Conservation (phyloP, 2,888 invertebrate species). For the Plagiodera versicolora region DNA sequence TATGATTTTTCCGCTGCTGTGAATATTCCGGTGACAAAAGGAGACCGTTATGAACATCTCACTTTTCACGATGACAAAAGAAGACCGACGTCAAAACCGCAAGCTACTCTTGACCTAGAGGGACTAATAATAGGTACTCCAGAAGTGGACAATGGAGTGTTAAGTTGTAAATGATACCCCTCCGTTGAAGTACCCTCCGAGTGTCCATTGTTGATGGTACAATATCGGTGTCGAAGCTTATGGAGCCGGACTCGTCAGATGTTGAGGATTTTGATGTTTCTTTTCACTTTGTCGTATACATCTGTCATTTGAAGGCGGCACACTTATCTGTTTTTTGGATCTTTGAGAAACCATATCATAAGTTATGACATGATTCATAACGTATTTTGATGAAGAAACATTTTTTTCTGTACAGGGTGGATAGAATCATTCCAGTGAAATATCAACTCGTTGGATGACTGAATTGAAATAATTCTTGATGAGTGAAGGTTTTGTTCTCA, state of each 20-base stretch:
- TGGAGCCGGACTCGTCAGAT: background rate
- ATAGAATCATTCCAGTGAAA: too few relatives aligned
- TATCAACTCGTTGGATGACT: too few relatives aligned
- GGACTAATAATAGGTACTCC: conserved; percentile 17
- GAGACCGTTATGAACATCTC: background rate
- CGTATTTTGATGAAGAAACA: too few relatives aligned
- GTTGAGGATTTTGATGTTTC: background rate
- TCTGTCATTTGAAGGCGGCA: too few relatives aligned
- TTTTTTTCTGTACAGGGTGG: too few relatives aligned
- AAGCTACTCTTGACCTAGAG: conserved; percentile 19
- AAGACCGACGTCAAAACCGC: conserved; percentile 18
- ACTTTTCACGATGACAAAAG: conserved; percentile 7
- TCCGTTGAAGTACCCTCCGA: conserved; percentile 9
- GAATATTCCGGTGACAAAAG: background rate
- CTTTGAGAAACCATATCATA: too few relatives aligned
- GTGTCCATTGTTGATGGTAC: conserved; percentile 1
- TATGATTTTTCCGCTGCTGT: background rate
- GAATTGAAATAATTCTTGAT: too few relatives aligned
- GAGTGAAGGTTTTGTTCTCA: too few relatives aligned
- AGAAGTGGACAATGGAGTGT: conserved; percentile 23
- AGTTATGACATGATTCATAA: too few relatives aligned
- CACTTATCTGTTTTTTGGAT: too few relatives aligned
- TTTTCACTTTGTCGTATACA: background rate
- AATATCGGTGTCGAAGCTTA: conserved; percentile 7
- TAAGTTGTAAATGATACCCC: conserved; percentile 24